phyloP scores from a whole-genome alignment of 2,888 invertebrate species.

The Melieria omissa region DNA sequence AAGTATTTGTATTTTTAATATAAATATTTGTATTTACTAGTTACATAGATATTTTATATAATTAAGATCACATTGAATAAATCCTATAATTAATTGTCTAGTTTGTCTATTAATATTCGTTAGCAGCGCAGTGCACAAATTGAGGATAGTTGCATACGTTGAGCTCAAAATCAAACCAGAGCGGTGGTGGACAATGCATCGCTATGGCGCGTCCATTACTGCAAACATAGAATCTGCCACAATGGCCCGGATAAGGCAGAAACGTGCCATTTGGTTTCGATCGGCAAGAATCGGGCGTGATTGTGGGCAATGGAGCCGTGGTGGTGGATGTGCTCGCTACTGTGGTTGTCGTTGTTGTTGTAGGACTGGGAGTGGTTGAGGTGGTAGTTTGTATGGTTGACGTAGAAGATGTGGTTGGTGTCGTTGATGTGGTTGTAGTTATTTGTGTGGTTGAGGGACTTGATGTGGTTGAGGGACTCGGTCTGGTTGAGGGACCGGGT shows the following conservation, averaged over 20 bases:
- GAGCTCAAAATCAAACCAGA: slow-evolving; percentile 31
- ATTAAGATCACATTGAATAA: too few relatives aligned
- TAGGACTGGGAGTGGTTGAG: not conserved
- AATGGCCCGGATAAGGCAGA: slow-evolving; percentile 26
- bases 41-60: too few relatives aligned
- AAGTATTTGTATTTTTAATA: too few relatives aligned
- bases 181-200: slow-evolving; percentile 30
- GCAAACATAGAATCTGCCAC: slow-evolving; percentile 35
- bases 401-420: slow-evolving; percentile 7
- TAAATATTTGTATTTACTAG: too few relatives aligned
- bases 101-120: slow-evolving; percentile 7
- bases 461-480: not conserved
- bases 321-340: slow-evolving; percentile 5
- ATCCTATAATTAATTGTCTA: not conserved
- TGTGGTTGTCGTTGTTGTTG: slow-evolving; percentile 12
- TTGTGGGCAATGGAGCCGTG: not conserved
- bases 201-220: slow-evolving; percentile 5
- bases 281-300: slow-evolving; percentile 7
- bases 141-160: slow-evolving; percentile 32
- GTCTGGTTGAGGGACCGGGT: not conserved
- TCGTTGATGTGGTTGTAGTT: slow-evolving; percentile 6
- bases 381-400: slow-evolving; percentile 17
- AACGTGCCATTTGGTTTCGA: slow-evolving; percentile 23
- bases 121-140: slow-evolving; percentile 23
- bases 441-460: slow-evolving; percentile 1